Evolutionary conservation across 2,888 invertebrate species (phyloP).

Genomic region (Melikaiella ostensackeni): DNA sequence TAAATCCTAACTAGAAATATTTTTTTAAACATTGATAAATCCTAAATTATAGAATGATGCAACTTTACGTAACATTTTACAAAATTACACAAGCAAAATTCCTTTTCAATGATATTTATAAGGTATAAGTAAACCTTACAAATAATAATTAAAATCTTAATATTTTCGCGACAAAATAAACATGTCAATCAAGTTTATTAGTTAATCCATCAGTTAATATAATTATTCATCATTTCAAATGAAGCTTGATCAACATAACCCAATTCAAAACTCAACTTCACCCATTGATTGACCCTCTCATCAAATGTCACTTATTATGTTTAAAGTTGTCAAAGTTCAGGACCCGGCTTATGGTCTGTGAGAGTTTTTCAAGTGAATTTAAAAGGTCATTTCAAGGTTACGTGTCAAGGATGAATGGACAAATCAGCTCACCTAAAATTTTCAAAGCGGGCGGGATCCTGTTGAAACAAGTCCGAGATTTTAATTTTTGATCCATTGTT

Average conservation of each 20-base stretch:
- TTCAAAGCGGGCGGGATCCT: slow-evolving; percentile 89
- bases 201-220: background rate
- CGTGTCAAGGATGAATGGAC: slow-evolving; percentile 47
- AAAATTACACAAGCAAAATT: background rate
- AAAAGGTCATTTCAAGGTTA: slow-evolving; percentile 71
- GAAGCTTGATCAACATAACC: background rate
- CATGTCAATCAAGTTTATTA: background rate
- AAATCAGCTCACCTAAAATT: slow-evolving; percentile 87
- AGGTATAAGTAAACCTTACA: no score
- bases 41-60: slow-evolving; percentile 1
- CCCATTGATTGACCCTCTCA: slow-evolving; percentile 3
- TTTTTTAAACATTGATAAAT: no score
- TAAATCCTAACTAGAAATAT: no score
- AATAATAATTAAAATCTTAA: background rate
- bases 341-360: background rate
- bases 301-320: background rate
- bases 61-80: slow-evolving; percentile 24
- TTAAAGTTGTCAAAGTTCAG: slow-evolving; percentile 1
- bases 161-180: background rate
- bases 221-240: background rate
- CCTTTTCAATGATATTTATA: background rate
- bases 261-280: background rate
- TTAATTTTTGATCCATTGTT: slow-evolving; percentile 86
- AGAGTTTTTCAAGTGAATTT: slow-evolving; percentile 1
- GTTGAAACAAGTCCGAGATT: slow-evolving; percentile 89